Conservation (phyloP, 2,888 invertebrate species). For the Cantharis rustica region DNA sequence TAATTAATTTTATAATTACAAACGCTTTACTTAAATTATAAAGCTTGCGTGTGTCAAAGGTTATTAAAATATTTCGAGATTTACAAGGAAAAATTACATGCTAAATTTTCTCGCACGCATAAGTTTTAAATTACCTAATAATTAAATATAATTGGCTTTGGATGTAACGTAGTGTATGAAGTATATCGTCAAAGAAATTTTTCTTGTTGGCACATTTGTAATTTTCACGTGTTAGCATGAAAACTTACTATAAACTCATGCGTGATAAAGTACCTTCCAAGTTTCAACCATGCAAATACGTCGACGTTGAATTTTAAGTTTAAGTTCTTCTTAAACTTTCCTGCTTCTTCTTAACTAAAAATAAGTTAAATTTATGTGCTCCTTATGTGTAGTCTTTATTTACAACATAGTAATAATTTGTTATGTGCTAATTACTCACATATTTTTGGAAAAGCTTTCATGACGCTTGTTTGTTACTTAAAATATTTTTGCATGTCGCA, state of each 20-base stretch:
- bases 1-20: not conserved
- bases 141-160: not conserved
- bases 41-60: not conserved
- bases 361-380: not conserved
- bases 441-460: not conserved
- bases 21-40: not conserved
- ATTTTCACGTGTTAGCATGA: conserved; percentile 4
- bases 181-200: not conserved
- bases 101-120: not conserved
- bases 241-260: not conserved
- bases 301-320: not conserved
- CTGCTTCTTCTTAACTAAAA: not conserved
- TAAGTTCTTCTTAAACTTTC: not conserved
- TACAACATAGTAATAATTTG: not conserved
- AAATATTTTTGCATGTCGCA: not conserved
- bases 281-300: not conserved
- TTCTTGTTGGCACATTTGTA: not conserved
- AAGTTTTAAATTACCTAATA: not conserved
- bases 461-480: not conserved
- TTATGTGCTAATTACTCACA: not conserved
- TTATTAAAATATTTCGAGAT: not conserved
- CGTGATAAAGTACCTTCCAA: not conserved
- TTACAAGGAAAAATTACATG: not conserved
- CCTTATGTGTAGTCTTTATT: not conserved
- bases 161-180: not conserved